Evolutionary conservation across 2,113 vertebrate genomes (phyloP).

Genomic region (Odontesthes bonariensis): DNA sequence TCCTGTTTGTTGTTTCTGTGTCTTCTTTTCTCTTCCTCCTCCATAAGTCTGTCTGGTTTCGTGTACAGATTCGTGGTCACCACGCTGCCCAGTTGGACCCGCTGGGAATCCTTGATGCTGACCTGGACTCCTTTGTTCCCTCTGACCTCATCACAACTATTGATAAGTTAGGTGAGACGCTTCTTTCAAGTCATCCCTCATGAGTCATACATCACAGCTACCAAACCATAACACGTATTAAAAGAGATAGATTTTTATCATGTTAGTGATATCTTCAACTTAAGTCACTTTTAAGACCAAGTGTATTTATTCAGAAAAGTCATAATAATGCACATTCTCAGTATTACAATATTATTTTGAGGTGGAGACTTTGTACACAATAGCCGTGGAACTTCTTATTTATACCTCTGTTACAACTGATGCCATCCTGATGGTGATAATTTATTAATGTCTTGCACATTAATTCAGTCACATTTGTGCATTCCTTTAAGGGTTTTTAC

Average conservation of each 20-base stretch:
- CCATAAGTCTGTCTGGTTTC: neutral
- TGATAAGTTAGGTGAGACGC: slow-evolving; percentile 77
- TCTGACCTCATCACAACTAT: slow-evolving; percentile 80
- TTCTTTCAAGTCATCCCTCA: neutral
- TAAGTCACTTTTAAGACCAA: neutral
- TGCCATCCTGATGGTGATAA: too few relatives aligned
- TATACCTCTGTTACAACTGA: too few relatives aligned
- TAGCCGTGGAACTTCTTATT: too few relatives aligned
- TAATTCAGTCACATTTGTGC: neutral
- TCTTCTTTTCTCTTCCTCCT: neutral
- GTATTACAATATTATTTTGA: too few relatives aligned
- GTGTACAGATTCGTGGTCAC: slow-evolving; percentile 70
- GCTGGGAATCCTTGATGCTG: slow-evolving; percentile 75
- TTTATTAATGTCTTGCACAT: neutral
- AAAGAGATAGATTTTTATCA: neutral
- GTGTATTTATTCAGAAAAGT: neutral
- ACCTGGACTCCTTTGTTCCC: slow-evolving; percentile 76
- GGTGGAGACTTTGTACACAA: too few relatives aligned
- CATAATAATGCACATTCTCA: neutral
- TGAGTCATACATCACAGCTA: neutral
- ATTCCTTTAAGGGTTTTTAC: neutral
- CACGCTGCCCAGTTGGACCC: slow-evolving; percentile 79
- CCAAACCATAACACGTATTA: neutral
- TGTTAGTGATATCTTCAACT: neutral
- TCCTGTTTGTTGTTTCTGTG: neutral